Percentiles rank a stretch among this genome's conserved stretches.
Evolutionary conservation across 2,888 invertebrate species (phyloP).

Genomic region (Rotaria sp.): DNA sequence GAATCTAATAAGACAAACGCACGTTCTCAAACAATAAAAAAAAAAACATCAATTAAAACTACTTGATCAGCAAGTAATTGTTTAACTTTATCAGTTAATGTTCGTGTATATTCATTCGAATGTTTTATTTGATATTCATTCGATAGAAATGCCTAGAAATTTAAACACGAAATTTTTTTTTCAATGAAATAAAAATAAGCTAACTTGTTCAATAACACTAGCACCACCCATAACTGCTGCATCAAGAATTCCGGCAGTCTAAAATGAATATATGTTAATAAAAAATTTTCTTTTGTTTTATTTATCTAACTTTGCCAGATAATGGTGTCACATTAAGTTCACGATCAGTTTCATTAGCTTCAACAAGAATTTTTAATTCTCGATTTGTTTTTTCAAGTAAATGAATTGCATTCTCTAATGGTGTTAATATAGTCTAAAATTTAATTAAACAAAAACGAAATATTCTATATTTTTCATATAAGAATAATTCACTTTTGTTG

Average conservation of each 20-base stretch:
- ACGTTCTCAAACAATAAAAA: too few species aligned
- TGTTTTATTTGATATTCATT: neutral
- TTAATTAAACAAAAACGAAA: accelerated
- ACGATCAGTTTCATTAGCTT: constrained; percentile 10
- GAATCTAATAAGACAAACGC: neutral
- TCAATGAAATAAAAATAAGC: neutral
- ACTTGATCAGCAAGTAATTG: constrained; percentile 17
- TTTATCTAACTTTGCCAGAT: neutral
- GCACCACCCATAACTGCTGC: constrained; percentile 2
- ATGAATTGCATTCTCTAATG: constrained; percentile 10
- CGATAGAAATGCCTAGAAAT: neutral
- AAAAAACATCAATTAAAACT: neutral
- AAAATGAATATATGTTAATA: neutral
- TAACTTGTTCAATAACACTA: constrained; percentile 4
- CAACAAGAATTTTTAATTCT: constrained; percentile 10
- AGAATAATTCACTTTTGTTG: neutral
- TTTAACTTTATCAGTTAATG: neutral
- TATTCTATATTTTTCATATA: neutral
- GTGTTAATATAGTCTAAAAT: neutral
- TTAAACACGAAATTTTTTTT: neutral
- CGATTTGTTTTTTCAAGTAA: constrained; percentile 1
- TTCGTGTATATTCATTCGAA: neutral
- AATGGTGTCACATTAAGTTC: constrained; percentile 26
- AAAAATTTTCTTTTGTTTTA: neutral
- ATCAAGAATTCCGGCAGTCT: constrained; percentile 23